Base-by-base conservation (phyloP, 2,797 vertebrate species). In the Cossypha heuglini region DNA sequence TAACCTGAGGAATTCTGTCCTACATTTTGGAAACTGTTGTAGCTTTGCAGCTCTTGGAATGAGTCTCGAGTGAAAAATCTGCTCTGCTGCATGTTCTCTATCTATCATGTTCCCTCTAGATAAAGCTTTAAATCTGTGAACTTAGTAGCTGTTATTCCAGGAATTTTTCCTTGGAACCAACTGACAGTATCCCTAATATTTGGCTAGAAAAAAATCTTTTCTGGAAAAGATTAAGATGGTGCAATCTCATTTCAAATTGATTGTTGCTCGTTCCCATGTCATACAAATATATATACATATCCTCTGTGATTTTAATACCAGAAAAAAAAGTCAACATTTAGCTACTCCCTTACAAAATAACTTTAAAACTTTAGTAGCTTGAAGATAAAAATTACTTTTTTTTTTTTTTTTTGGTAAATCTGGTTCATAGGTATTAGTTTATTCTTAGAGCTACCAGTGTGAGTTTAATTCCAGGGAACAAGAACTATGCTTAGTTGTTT, bases 1-100 rank as follows among this genome's bases (percentile, higher is more conserved):
- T 92, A 94, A 96, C 91, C 88, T 88, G 89, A 94, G 93, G 95
- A 95, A 63, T 71, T 80, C 81, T 96, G 89, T 48, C 97, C 96
- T 94, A 97, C 81, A 88, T 97, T 97, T 74, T 67, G 59, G 91
- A 79, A 95, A 90, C 46, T 54, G 9, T 24, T 48, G 59, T 61
- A 35, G 73, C 86, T 94, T 63, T 92, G 86, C 86, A 90, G 82
- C 77, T 93, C 74, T 97, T 96, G 96, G 92, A 97, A 91, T 33
- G 71, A 73, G 28, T 91, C 64, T 96, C 13, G 16, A 79, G 71
- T 74, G 83, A 64, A 74, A 96, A 97, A 97, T 96, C 94, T 96
- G 79, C 88, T 94, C 69, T 77, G 58, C 55, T 61, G 81, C 24
- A 3, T 52, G 20, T 76, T 97, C 69, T 54, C 84, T 55, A 10